A percentile compares a stretch with the other conserved stretches of the same genome.
phyloP scores from a whole-genome alignment of 1,140 invertebrate species.

The Micrasema longulum region DNA sequence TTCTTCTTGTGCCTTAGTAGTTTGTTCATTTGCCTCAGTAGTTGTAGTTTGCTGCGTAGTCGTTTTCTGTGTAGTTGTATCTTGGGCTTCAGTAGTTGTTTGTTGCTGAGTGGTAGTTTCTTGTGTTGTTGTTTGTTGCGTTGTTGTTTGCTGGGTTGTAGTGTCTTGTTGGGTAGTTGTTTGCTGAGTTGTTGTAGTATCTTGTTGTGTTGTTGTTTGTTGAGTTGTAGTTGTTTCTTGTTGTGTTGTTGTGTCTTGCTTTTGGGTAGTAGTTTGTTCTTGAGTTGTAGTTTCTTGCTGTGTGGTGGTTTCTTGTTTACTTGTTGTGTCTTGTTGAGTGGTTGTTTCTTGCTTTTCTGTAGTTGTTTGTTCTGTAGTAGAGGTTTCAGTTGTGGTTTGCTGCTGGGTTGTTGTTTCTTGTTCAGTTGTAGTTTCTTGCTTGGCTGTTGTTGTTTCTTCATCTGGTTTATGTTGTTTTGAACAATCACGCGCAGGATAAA shows the following conservation, averaged over 20 bases:
- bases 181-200: conserved; percentile 28
- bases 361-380: conserved; percentile 49
- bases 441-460: conserved; percentile 53
- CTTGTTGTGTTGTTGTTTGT: conserved; percentile 53
- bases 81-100: conserved; percentile 51
- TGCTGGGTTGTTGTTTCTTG: conserved; percentile 42
- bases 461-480: conserved; percentile 52
- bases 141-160: conserved; percentile 48
- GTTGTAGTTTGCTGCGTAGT: conserved; percentile 54
- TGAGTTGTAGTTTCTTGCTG: conserved; percentile 39
- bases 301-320: conserved; percentile 54
- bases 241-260: conserved; percentile 49
- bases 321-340: conserved; percentile 55
- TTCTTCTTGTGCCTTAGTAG: too few species aligned
- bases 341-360: conserved; percentile 36
- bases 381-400: conserved; percentile 49
- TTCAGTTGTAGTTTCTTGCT: conserved; percentile 53
- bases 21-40: conserved; percentile 31
- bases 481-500: conserved; percentile 64
- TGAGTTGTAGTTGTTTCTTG: conserved; percentile 44
- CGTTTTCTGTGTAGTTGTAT: not conserved
- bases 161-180: conserved; percentile 34
- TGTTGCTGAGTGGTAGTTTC: conserved; percentile 54
- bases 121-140: conserved; percentile 54
- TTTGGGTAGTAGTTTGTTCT: conserved; percentile 39